Evolutionary conservation across 92 coral and sea anemone genomes (phyloP).

Genomic region (Parazoanthus atlanticus): DNA sequence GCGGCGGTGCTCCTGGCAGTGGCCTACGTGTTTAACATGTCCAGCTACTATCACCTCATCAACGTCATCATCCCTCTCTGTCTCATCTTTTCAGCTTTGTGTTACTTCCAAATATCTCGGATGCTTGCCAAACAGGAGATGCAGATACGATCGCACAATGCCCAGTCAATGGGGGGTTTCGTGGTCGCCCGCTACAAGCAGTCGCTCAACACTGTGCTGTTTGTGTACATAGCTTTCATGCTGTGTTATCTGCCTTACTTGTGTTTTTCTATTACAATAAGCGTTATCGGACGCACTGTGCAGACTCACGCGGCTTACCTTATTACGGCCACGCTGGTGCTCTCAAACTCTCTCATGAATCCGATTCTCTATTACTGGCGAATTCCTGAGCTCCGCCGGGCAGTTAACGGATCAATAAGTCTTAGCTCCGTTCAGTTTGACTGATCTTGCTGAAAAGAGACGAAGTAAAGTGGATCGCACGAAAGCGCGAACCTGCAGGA

Average conservation of each 20-base stretch:
- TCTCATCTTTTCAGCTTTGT: constrained; percentile 11
- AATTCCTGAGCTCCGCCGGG: constrained; percentile 35
- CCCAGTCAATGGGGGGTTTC: constrained; percentile 28
- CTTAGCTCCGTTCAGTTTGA: constrained; percentile 26
- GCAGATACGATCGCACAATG: constrained; percentile 18
- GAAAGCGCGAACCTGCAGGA: no score
- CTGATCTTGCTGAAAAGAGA: neutral
- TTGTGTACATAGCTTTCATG: constrained; percentile 37
- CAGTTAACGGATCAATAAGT: constrained; percentile 12
- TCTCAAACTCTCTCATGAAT: constrained; percentile 33
- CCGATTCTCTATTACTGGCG: constrained; percentile 43
- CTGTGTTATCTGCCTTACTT: constrained; percentile 34
- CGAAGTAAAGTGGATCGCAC: no score
- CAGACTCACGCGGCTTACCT: constrained; percentile 32
- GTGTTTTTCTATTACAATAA: constrained; percentile 17
- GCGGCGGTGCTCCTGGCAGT: constrained; percentile 30
- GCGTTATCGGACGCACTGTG: neutral
- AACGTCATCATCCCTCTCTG: constrained; percentile 34
- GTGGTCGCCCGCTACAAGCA: constrained; percentile 43
- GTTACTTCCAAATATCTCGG: constrained; percentile 22
- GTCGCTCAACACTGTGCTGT: constrained; percentile 32
- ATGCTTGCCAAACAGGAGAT: constrained; percentile 1
- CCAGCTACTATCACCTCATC: constrained; percentile 33
- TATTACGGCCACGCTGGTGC: constrained; percentile 25
- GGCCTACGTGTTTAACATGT: constrained; percentile 37